phyloP scores from a whole-genome alignment of 2,113 vertebrate species.

The Pimephales promelas region DNA sequence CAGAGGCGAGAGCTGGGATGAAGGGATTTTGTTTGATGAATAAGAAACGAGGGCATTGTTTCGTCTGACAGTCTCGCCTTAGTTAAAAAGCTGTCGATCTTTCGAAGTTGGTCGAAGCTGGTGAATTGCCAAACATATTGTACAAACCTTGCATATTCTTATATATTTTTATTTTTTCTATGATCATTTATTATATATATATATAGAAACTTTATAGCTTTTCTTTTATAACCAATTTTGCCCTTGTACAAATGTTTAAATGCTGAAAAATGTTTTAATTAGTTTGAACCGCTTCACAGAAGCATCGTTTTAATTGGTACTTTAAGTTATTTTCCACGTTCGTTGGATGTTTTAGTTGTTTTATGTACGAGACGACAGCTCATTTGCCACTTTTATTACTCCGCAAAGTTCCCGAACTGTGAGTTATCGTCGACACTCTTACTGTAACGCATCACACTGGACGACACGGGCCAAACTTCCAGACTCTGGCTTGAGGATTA shows the following conservation, averaged over 20 bases:
- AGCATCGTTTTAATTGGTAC: slow-evolving; percentile 19
- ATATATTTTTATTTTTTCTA: slow-evolving; percentile 29
- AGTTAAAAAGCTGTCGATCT: not conserved
- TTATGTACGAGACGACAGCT: not conserved
- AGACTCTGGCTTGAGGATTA: too few species aligned
- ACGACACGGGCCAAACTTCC: not conserved
- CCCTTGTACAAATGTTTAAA: slow-evolving; percentile 20
- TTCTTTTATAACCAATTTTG: not conserved
- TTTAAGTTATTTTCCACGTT: not conserved
- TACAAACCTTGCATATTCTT: slow-evolving; percentile 4
- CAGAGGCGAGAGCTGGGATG: not conserved
- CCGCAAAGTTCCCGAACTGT: not conserved
- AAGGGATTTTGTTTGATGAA: not conserved
- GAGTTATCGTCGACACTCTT: not conserved
- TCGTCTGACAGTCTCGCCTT: not conserved
- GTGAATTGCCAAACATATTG: slow-evolving; percentile 38
- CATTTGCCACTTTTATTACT: slow-evolving; percentile 16
- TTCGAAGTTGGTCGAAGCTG: too few species aligned
- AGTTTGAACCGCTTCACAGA: not conserved
- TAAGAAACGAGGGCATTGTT: too few species aligned
- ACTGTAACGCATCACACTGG: slow-evolving; percentile 53
- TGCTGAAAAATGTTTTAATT: not conserved
- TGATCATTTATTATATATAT: slow-evolving; percentile 27
- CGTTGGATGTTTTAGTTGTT: not conserved
- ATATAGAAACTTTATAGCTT: not conserved